These are phyloP conservation scores for Cyprinodon diabolis DNA, from an alignment of 2,797 vertebrate genomes.

Conservation along the genomic window DNA sequence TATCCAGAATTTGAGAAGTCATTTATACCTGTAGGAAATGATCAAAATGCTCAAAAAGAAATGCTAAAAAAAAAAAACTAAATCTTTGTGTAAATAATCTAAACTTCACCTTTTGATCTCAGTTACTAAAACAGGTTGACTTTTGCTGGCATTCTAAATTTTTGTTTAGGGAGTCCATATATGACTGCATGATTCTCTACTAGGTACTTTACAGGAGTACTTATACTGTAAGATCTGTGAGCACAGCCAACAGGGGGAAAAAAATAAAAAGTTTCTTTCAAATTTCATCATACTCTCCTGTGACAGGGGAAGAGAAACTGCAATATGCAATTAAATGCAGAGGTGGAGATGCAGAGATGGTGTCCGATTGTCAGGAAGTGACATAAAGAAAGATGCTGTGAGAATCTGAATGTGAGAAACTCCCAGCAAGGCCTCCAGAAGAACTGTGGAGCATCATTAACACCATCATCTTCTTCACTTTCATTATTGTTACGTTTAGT, in stretches of 20 bases:
- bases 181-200: background rate
- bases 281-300: constrained; percentile 28
- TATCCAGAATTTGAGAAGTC: background rate
- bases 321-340: constrained; percentile 27
- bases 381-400: constrained; percentile 39
- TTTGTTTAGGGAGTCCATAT: background rate
- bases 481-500: constrained; percentile 13
- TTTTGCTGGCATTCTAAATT: background rate
- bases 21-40: background rate
- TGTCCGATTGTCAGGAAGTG: constrained; percentile 32
- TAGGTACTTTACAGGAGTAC: constrained; percentile 7
- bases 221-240: background rate
- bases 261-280: constrained; percentile 9
- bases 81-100: background rate
- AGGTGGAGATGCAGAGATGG: constrained; percentile 27
- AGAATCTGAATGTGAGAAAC: constrained; percentile 44
- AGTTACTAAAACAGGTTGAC: background rate
- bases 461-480: constrained; percentile 56
- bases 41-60: background rate
- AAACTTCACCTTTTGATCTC: background rate
- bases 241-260: background rate
- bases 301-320: constrained; percentile 11
- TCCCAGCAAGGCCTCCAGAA: constrained; percentile 31
- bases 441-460: constrained; percentile 49
- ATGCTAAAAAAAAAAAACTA: background rate